These are phyloP conservation scores for Oryzias woworae DNA, from an alignment of 2,113 vertebrate species.

Conservation along the genomic window DNA sequence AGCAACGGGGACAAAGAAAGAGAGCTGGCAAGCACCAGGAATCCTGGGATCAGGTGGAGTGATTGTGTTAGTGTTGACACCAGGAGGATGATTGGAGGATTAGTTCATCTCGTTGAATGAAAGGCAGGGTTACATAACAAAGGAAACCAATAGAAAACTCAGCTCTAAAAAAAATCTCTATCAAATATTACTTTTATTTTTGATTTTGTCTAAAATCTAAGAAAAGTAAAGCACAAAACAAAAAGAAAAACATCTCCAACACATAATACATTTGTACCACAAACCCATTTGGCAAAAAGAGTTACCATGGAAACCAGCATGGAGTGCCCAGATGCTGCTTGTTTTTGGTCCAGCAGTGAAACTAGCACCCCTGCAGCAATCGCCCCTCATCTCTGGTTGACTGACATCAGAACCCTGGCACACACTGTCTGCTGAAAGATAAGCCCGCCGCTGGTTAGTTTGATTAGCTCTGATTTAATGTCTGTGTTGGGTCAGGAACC, in stretches of 20 bases:
- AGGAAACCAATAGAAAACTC: too few species aligned
- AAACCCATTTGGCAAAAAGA: not conserved
- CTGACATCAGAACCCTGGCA: not conserved
- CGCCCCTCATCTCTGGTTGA: not conserved
- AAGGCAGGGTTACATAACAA: too few species aligned
- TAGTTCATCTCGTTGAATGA: too few species aligned
- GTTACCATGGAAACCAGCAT: conserved; percentile 4
- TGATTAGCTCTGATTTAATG: conserved; percentile 28
- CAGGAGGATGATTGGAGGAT: too few species aligned
- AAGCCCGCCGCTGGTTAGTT: conserved; percentile 21
- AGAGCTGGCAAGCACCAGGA: too few species aligned
- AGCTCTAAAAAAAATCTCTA: too few species aligned
- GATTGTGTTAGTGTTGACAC: too few species aligned
- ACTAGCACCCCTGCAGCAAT: conserved; percentile 12
- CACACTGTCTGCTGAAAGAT: conserved; percentile 12
- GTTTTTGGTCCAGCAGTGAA: not conserved
- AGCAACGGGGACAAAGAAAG: too few species aligned
- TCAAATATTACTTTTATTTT: too few species aligned
- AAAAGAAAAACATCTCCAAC: not conserved
- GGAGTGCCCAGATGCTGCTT: not conserved
- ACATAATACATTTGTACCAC: not conserved
- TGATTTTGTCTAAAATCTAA: too few species aligned
- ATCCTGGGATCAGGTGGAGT: too few species aligned
- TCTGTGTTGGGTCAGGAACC: conserved; percentile 37
- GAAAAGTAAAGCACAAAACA: not conserved